Base-by-base conservation (phyloP, 2,113 vertebrate genomes). In the Sylvilagus bachmani region DNA sequence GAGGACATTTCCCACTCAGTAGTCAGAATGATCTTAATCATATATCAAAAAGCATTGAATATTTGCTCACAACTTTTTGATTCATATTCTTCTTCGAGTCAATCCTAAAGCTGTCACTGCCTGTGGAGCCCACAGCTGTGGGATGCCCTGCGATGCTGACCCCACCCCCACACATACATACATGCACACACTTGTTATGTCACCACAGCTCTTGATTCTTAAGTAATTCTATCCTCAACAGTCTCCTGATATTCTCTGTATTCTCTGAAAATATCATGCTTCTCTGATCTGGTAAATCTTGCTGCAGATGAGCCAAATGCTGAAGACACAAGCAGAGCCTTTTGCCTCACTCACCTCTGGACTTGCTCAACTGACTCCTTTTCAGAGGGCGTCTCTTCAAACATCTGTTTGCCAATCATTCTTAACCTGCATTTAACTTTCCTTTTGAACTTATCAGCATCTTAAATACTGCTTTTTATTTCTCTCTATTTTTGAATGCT, bases 101-200 rank as follows among this genome's bases (percentile, higher is more conserved):
- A 74, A 85, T n/a, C 55, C 49, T 69, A 29, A 67, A 91, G 62
- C 9, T 38, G 17, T 38, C 21, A 1, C 51, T 74, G 6, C 61
- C 12, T 55, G 0, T 69, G 33, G 44, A 38, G 3, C 4, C 14
- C 36, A 22, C n/a, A 55, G 11, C 12, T n/a, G 10, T n/a, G 3
- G 0, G 5, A 36, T n/a, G 1, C 17, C 3, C 19, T 3, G 3
- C 1, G 1, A 17, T 14, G 11, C 11, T 1, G 3, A 27, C 13
- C 7, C 19, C 36, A 22, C 7, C 10, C 13, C 75, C 33, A 8
- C 19, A 58, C 13, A 58, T 58, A 19, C 33, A 8, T 13, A 58
- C 13, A 58, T 19, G 6, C 12, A 58, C 55, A 58, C 55, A 58
- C 55, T 58, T 14, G 14, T 58, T 58, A 58, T 58, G 14, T 67